Evolutionary conservation across 2,797 vertebrate genomes (phyloP), one percentile per base, ranked within the genome.

Genomic region (Centroberyx gerrardi): DNA sequence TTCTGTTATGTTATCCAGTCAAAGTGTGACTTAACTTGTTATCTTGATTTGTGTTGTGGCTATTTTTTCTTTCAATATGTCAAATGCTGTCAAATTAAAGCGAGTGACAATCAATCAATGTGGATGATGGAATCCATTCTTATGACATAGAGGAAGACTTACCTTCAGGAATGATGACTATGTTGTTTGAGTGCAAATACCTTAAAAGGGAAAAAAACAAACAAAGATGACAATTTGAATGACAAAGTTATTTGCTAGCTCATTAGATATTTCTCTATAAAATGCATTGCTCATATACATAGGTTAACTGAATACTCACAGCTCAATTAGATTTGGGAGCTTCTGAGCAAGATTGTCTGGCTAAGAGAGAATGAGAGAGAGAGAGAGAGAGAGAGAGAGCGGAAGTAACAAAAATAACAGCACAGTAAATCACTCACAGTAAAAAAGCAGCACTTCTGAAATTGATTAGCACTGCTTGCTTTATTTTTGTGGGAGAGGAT

Each of bases 281-380:
- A n/a, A 59, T 36, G 33, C 15, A 38, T 8, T 51, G n/a, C 17
- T 51, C 17, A 51, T 51, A 8, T 18, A 49, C 9, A 33, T 14
- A 36, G 12, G 2, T 15, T 12, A 36, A 3, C 10, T 28, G 72
- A 72, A 88, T 76, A 98, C 98, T 98, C 92, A 99, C 98, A 99
- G 88, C 94, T 99, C 97, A 88, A 98, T 96, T 67, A 99, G 96
- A 93, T 99, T 99, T 87, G 98, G 98, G 76, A 99, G 97, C 92
- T 99, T 99, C 95, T 99, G 97, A 75, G 97, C 97, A 89, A 99
- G 96, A 93, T 97, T 97, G 91, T 99, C 98, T 86, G 98, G 98
- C 98, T 99, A 92, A 92, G 92, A 88, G 84, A 90, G 40, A 90
- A 86, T 74, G 18, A 72, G 17, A 28, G 46, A 33, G 33, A 49